Conservation (phyloP, 2,113 vertebrate species). For the Pseudonaja textilis region DNA sequence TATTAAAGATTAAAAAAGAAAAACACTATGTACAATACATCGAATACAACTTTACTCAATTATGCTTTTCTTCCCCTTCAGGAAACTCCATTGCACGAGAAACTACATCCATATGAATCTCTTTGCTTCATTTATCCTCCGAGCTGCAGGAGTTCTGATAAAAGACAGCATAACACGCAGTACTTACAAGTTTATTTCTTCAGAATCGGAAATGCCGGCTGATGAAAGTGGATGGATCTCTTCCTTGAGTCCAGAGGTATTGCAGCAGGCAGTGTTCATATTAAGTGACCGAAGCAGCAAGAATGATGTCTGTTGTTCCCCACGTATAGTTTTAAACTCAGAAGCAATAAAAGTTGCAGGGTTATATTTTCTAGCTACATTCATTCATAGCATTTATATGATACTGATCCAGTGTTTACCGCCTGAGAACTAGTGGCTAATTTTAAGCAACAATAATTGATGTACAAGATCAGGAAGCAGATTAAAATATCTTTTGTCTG, state of each 20-base stretch:
- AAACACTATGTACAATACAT: no score
- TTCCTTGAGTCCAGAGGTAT: conserved; percentile 77
- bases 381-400: not conserved
- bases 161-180: conserved; percentile 78
- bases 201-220: conserved; percentile 64
- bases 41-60: no score
- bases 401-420: not conserved
- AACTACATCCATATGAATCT: conserved; percentile 98
- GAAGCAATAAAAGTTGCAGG: not conserved
- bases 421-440: not conserved
- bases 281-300: not conserved
- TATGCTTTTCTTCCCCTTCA: conserved; percentile 55
- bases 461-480: not conserved
- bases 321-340: not conserved
- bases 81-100: conserved; percentile 95
- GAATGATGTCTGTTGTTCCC: not conserved
- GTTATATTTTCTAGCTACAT: not conserved
- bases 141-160: conserved; percentile 79
- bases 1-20: no score
- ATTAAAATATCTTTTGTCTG: not conserved
- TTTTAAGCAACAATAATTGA: not conserved
- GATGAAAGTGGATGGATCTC: conserved; percentile 83
- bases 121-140: conserved; percentile 91
- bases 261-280: not conserved
- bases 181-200: conserved; percentile 66